Conservation (phyloP, 2,113 vertebrate species). For the Rutilus rutilus region DNA sequence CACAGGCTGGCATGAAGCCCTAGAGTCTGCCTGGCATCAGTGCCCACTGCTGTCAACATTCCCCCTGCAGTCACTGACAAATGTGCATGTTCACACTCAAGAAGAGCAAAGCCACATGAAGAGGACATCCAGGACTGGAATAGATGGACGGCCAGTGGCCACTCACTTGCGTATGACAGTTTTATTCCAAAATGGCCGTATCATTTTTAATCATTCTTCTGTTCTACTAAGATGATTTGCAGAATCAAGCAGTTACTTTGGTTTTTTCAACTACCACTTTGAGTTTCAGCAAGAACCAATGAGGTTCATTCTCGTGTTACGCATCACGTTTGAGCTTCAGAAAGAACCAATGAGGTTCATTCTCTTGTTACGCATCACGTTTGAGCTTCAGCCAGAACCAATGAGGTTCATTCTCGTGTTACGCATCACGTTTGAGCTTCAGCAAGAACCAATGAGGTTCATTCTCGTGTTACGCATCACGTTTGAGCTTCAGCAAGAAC, state of each 20-base stretch:
- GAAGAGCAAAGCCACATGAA: not conserved
- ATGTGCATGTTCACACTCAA: not conserved
- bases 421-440: too few species aligned
- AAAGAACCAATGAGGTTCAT: too few species aligned
- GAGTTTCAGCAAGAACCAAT: too few species aligned
- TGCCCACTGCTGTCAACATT: not conserved
- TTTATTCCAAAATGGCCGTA: too few species aligned
- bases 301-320: too few species aligned
- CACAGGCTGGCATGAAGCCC: slow-evolving; percentile 1
- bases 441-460: too few species aligned
- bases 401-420: too few species aligned
- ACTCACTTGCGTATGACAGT: not conserved
- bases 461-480: too few species aligned
- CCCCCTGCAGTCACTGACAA: not conserved
- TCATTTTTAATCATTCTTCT: not conserved
- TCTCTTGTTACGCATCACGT: too few species aligned
- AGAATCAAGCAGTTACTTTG: not conserved
- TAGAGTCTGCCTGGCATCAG: not conserved
- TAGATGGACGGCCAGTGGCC: not conserved
- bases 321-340: too few species aligned
- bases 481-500: too few species aligned
- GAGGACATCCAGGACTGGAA: not conserved
- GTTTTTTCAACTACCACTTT: not conserved
- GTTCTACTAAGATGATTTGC: not conserved
- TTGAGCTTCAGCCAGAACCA: too few species aligned